Evolutionary conservation across 2,797 vertebrate genomes (phyloP).

Genomic region (Centroberyx gerrardi): DNA sequence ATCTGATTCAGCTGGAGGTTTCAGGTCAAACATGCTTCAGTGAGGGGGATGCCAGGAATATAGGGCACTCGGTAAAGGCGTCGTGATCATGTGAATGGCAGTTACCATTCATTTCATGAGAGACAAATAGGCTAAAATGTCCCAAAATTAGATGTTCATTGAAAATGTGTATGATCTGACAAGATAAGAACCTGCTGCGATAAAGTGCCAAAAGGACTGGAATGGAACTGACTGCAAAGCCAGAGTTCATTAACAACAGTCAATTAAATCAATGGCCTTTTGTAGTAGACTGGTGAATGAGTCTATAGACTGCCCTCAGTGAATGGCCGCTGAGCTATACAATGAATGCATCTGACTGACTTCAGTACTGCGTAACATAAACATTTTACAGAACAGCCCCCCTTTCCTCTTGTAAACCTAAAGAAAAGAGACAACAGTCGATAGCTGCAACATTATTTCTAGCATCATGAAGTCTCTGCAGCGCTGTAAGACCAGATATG

Average conservation of each 20-base stretch:
- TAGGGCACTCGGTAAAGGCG: neutral
- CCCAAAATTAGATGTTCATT: neutral
- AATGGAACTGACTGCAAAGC: constrained; percentile 27
- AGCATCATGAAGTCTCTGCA: neutral
- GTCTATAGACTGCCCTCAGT: constrained; percentile 21
- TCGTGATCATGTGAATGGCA: neutral
- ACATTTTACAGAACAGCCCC: neutral
- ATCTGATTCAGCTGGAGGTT: constrained; percentile 26
- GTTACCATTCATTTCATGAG: neutral
- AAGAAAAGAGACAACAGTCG: neutral
- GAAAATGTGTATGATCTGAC: constrained; percentile 10
- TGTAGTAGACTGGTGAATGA: constrained; percentile 6
- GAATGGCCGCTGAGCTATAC: constrained; percentile 12
- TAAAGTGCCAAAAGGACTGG: constrained; percentile 6
- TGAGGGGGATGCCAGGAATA: neutral
- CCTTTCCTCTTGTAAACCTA: neutral
- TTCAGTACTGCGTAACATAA: constrained; percentile 12
- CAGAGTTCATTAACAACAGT: constrained; percentile 34
- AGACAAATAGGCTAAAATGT: constrained; percentile 6
- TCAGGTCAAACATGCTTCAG: constrained; percentile 51
- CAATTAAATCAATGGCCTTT: constrained; percentile 21
- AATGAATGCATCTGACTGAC: constrained; percentile 16
- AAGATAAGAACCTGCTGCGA: neutral
- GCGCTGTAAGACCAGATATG: neutral
- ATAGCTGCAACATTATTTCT: no score